A percentile compares a stretch with the other conserved stretches of the same genome.
Conservation (phyloP, 2,888 invertebrate genomes). For the Esperia sulphurella region DNA sequence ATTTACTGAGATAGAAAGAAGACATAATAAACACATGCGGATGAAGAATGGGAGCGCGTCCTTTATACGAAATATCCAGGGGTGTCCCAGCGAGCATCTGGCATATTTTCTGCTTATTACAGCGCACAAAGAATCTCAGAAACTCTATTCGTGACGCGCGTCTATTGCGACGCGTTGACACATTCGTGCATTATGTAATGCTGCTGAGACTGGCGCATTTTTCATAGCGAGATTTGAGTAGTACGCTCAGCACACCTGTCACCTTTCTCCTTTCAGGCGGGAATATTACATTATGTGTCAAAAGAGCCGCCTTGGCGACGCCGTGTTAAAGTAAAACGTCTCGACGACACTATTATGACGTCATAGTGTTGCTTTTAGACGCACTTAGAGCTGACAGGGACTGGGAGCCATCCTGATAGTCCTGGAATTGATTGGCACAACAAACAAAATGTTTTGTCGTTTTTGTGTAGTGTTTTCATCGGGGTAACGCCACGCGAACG, state of each 20-base stretch:
- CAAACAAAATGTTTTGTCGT: too few relatives aligned
- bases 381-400: background rate
- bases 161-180: slow-evolving; percentile 52
- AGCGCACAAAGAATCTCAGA: slow-evolving; percentile 61
- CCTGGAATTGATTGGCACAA: background rate
- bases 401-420: background rate
- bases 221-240: slow-evolving; percentile 64
- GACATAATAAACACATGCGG: slow-evolving; percentile 64
- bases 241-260: slow-evolving; percentile 61
- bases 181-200: slow-evolving; percentile 66
- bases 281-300: slow-evolving; percentile 68
- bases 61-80: slow-evolving; percentile 33
- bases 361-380: background rate
- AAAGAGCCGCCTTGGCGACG: slow-evolving; percentile 31
- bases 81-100: slow-evolving; percentile 36
- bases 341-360: background rate
- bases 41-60: slow-evolving; percentile 42
- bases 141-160: slow-evolving; percentile 37
- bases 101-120: slow-evolving; percentile 59
- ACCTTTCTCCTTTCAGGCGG: slow-evolving; percentile 46
- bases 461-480: too few relatives aligned
- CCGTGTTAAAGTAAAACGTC: slow-evolving; percentile 26
- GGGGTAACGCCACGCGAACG: too few relatives aligned
- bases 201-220: slow-evolving; percentile 56
- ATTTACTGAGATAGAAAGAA: slow-evolving; percentile 57